phyloP scores from a whole-genome alignment of 2,113 vertebrate species.

The Mustela lutreola region DNA sequence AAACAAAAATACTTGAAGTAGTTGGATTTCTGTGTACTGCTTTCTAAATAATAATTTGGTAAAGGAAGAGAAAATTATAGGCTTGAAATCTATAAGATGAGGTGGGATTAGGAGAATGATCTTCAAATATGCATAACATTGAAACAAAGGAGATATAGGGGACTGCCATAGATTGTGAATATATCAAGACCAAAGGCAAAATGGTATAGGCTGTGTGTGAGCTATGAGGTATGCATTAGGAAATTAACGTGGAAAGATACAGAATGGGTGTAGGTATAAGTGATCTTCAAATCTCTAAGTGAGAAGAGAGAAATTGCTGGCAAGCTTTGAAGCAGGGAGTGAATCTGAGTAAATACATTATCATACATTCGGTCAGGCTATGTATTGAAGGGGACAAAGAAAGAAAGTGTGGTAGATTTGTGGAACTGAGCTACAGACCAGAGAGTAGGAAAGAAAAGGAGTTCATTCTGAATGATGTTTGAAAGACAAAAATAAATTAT shows the following conservation, averaged over 20 bases:
- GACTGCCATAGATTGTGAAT: neutral
- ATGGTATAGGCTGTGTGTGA: neutral
- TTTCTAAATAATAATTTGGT: neutral
- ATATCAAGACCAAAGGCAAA: neutral
- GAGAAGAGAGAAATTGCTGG: neutral
- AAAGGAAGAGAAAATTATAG: neutral
- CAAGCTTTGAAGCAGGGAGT: neutral
- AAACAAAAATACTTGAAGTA: neutral
- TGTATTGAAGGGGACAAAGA: neutral
- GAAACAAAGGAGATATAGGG: neutral
- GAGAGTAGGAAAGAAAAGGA: neutral
- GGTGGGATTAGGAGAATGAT: neutral
- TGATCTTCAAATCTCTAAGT: neutral
- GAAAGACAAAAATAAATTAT: conserved; percentile 23
- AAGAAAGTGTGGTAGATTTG: neutral
- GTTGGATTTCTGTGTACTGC: neutral
- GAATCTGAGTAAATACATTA: neutral
- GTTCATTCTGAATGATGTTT: neutral
- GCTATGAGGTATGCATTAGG: neutral
- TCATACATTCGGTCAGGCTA: neutral
- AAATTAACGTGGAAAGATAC: conserved; percentile 1
- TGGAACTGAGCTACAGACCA: neutral
- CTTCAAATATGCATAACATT: neutral
- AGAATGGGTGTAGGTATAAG: neutral
- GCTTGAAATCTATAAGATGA: neutral